These are phyloP conservation scores for Sarcophaga subvicina DNA, from an alignment of 2,888 invertebrate species.

Conservation along the genomic window DNA sequence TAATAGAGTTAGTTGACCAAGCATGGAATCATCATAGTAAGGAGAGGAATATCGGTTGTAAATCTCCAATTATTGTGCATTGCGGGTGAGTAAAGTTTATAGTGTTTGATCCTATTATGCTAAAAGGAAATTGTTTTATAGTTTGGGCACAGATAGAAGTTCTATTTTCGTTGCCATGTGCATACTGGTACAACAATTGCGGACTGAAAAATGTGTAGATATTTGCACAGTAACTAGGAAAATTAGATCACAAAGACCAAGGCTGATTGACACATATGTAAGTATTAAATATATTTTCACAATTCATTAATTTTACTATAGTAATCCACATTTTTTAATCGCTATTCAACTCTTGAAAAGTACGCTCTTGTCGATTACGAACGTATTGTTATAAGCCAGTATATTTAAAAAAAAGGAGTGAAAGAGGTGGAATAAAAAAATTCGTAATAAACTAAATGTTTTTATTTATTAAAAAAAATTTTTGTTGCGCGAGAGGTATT, in stretches of 20 bases:
- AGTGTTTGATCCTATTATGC: background rate
- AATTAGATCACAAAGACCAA: constrained; percentile 91
- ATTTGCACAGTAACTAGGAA: constrained; percentile 92
- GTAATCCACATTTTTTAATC: background rate
- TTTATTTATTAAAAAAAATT: too few relatives aligned
- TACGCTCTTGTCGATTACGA: too few relatives aligned
- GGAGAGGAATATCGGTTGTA: constrained; percentile 80
- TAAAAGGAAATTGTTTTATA: constrained; percentile 73
- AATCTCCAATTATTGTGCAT: constrained; percentile 92
- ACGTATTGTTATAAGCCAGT: too few relatives aligned
- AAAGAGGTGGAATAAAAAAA: too few relatives aligned
- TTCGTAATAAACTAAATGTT: too few relatives aligned
- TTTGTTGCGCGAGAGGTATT: too few relatives aligned
- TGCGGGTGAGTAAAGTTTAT: constrained; percentile 84
- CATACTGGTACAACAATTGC: constrained; percentile 92
- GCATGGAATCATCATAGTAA: constrained; percentile 83
- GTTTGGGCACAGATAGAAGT: constrained; percentile 93
- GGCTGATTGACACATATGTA: constrained; percentile 89
- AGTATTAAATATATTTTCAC: constrained; percentile 66
- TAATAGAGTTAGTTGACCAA: constrained; percentile 93
- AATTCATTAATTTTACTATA: background rate
- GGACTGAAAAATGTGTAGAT: constrained; percentile 92
- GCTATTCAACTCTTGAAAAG: too few relatives aligned
- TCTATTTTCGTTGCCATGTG: constrained; percentile 94
- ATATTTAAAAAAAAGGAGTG: too few relatives aligned